phyloP scores from a whole-genome alignment of 1,140 invertebrate species.

The Nasonia vitripennis region DNA sequence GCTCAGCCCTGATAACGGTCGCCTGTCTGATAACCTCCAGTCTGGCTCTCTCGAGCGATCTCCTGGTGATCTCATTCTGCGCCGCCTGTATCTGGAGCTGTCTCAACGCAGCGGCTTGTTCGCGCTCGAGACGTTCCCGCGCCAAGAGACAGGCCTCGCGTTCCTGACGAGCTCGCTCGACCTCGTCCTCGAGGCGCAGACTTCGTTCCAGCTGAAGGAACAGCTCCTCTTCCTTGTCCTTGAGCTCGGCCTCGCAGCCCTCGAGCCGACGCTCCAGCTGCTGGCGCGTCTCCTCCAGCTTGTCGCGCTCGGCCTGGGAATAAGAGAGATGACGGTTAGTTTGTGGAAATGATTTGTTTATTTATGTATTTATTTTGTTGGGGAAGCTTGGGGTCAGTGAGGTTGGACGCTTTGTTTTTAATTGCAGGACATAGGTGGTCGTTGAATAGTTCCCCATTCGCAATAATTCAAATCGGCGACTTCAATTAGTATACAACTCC shows the following conservation, averaged over 20 bases:
- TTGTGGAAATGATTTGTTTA: too few species aligned
- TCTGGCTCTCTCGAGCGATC: conserved; percentile 77
- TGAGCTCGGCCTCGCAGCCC: conserved; percentile 75
- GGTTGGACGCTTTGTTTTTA: too few species aligned
- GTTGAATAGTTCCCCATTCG: too few species aligned
- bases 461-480: too few species aligned
- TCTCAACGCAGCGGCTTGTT: conserved; percentile 63
- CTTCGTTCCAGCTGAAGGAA: conserved; percentile 79
- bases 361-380: too few species aligned
- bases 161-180: conserved; percentile 70
- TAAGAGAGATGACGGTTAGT: background rate
- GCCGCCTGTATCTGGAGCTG: conserved; percentile 77
- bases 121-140: conserved; percentile 63
- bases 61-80: conserved; percentile 77
- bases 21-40: conserved; percentile 78
- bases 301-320: conserved; percentile 77
- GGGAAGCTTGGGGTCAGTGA: too few species aligned
- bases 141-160: conserved; percentile 63
- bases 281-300: conserved; percentile 73
- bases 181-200: conserved; percentile 79
- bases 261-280: conserved; percentile 76
- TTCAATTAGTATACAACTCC: too few species aligned
- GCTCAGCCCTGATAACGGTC: conserved; percentile 77
- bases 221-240: conserved; percentile 80
- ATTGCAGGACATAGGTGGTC: too few species aligned